phyloP scores from a whole-genome alignment of 1,140 invertebrate species.

The Drosophila rhopaloa region DNA sequence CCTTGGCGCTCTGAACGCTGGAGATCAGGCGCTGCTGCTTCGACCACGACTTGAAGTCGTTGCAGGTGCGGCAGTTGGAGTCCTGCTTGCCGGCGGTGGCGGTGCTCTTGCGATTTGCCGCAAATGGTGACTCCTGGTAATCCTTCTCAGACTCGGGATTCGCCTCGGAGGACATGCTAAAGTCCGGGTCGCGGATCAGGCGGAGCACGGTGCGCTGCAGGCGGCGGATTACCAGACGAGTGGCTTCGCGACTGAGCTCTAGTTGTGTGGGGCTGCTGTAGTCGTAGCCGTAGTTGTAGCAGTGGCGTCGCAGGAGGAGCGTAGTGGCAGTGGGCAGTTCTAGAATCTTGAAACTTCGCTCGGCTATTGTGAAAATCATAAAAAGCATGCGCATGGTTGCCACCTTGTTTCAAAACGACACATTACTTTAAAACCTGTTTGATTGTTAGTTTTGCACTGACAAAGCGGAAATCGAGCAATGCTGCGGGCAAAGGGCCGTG shows the following conservation, averaged over 20 bases:
- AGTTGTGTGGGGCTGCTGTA: conserved; percentile 48
- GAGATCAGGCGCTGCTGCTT: conserved; percentile 86
- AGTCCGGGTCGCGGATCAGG: conserved; percentile 56
- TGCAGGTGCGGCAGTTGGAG: conserved; percentile 88
- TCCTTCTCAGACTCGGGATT: conserved; percentile 15
- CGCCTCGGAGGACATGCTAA: conserved; percentile 51
- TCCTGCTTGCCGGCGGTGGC: conserved; percentile 56
- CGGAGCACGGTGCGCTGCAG: conserved; percentile 58
- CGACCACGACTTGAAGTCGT: conserved; percentile 90
- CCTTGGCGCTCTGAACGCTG: conserved; percentile 82
- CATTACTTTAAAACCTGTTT: conserved; percentile 11
- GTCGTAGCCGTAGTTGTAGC: conserved; percentile 33
- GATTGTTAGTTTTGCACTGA: conserved; percentile 1
- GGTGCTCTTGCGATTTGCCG: neutral
- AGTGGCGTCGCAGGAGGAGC: conserved; percentile 48
- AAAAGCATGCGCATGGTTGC: conserved; percentile 58
- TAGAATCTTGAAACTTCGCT: conserved; percentile 50
- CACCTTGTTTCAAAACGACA: conserved; percentile 49
- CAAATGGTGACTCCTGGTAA: neutral
- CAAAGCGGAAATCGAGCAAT: neutral
- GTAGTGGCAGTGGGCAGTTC: conserved; percentile 13
- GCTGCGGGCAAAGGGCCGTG: no score
- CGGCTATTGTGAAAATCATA: conserved; percentile 63
- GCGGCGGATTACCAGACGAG: conserved; percentile 57
- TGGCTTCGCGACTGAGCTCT: conserved; percentile 47